Evolutionary conservation across 2,113 vertebrate genomes (phyloP).

Genomic region (Scomber scombrus): DNA sequence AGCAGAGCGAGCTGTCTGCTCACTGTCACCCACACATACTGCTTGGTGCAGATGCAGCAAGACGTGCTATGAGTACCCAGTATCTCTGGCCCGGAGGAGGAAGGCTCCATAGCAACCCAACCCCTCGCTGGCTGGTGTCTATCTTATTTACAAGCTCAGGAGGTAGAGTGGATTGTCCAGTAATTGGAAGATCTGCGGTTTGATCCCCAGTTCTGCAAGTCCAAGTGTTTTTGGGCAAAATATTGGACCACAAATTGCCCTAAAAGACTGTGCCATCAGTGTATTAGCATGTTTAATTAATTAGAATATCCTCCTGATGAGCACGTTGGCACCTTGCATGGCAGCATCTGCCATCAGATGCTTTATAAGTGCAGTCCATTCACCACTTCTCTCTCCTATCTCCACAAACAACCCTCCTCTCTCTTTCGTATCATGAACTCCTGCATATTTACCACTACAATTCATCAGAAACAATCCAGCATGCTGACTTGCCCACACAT

Average conservation of each 20-base stretch:
- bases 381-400: neutral
- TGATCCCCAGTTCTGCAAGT: no score
- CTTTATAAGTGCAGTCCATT: no score
- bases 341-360: no score
- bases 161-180: no score
- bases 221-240: no score
- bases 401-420: neutral
- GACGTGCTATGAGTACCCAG: conserved; percentile 42
- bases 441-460: conserved; percentile 41
- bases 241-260: no score
- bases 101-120: conserved; percentile 12
- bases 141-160: neutral
- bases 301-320: no score
- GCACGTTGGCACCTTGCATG: no score
- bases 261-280: no score
- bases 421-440: neutral
- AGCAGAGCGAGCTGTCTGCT: conserved; percentile 35
- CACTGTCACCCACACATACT: conserved; percentile 30
- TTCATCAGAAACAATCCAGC: conserved; percentile 29
- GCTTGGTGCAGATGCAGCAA: conserved; percentile 25
- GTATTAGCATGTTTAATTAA: no score
- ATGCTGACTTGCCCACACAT: conserved; percentile 22
- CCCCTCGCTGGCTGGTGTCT: conserved; percentile 25
- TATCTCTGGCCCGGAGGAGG: neutral
- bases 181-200: no score